phyloP scores from a whole-genome alignment of 2,113 vertebrate species.

The Dicrurus megarhynchus region DNA sequence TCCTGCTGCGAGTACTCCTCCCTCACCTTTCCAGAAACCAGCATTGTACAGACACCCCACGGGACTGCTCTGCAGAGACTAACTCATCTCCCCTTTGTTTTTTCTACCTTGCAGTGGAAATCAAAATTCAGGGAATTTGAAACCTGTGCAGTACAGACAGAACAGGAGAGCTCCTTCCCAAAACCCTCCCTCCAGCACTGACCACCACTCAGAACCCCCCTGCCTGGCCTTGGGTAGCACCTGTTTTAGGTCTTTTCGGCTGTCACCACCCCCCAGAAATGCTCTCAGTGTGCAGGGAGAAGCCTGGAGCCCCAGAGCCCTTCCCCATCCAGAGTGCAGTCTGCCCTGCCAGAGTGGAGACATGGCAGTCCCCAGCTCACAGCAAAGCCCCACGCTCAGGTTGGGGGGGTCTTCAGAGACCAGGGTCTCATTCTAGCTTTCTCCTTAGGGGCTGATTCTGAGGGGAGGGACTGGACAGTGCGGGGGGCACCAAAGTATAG shows the following conservation, averaged over 20 bases:
- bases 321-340: not conserved
- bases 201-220: rapidly evolving
- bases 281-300: not conserved
- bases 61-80: not conserved
- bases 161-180: not conserved
- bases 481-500: not conserved
- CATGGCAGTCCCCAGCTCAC: not conserved
- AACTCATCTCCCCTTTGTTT: not conserved
- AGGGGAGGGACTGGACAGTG: rapidly evolving
- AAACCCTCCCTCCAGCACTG: not conserved
- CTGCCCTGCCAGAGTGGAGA: rapidly evolving
- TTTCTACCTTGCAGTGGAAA: not conserved
- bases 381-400: rapidly evolving
- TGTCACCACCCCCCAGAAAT: not conserved
- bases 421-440: not conserved
- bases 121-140: not conserved
- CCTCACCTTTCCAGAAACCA: conserved; percentile 24
- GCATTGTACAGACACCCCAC: not conserved
- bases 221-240: rapidly evolving
- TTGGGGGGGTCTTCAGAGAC: not conserved
- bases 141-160: rapidly evolving
- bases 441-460: not conserved
- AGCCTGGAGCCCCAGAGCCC: not conserved
- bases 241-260: not conserved
- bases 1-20: conserved; percentile 25